A percentile compares a stretch with the other conserved stretches of the same genome.
Evolutionary conservation across 2,888 invertebrate species (phyloP).

Genomic region (Apoda limacodes): DNA sequence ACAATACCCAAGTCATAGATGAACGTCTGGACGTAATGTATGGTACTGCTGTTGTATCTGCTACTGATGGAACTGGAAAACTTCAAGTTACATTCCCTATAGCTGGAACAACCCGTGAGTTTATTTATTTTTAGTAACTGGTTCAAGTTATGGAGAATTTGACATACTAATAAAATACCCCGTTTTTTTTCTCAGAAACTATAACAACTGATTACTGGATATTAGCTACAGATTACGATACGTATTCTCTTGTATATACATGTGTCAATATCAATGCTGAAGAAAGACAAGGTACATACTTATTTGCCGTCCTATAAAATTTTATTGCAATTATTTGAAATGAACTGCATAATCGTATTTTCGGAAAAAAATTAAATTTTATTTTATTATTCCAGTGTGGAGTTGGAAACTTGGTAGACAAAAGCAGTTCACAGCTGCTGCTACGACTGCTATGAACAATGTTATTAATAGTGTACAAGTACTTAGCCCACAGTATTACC

Average conservation of each 20-base stretch:
- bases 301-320: no score
- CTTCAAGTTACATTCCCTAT: conserved; percentile 73
- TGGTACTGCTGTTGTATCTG: conserved; percentile 52
- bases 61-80: conserved; percentile 62
- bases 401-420: conserved; percentile 40
- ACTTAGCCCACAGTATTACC: conserved; percentile 29
- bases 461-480: conserved; percentile 26
- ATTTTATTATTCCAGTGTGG: conserved; percentile 22
- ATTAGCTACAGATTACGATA: conserved; percentile 69
- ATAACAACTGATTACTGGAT: conserved; percentile 37
- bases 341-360: no score
- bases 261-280: conserved; percentile 50
- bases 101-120: conserved; percentile 36
- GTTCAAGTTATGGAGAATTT: neutral
- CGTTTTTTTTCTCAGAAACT: conserved; percentile 27
- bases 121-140: conserved; percentile 3
- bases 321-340: no score
- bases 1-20: conserved; percentile 47
- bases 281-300: conserved; percentile 37
- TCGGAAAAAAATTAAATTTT: neutral
- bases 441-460: conserved; percentile 23
- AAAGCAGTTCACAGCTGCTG: conserved; percentile 21
- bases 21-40: conserved; percentile 58
- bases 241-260: conserved; percentile 74
- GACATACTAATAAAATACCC: neutral